These are phyloP conservation scores for Charina bottae DNA, from an alignment of 2,113 vertebrate species.

Conservation along the genomic window DNA sequence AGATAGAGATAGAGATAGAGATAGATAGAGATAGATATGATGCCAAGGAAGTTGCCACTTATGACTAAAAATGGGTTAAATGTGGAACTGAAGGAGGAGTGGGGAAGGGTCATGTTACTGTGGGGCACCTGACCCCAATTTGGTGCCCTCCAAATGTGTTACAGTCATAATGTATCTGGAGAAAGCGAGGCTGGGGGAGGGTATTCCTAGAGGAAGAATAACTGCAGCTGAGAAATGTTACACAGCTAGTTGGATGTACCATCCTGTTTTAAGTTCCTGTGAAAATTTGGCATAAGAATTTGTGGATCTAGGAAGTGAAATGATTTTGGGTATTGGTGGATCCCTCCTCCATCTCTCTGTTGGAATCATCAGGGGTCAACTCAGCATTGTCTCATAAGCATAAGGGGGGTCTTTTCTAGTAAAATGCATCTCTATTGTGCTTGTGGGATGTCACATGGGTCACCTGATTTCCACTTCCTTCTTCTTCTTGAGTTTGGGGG, in stretches of 20 bases:
- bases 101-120: not conserved
- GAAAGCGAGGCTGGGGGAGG: not conserved
- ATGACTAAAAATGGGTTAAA: not conserved
- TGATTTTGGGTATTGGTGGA: not conserved
- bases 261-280: not conserved
- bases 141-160: not conserved
- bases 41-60: not conserved
- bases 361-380: too few relatives aligned
- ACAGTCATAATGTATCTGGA: not conserved
- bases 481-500: too few relatives aligned
- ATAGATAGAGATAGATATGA: too few relatives aligned
- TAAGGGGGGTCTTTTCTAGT: too few relatives aligned
- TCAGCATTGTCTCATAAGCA: too few relatives aligned
- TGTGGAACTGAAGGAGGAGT: not conserved
- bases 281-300: not conserved
- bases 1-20: too few relatives aligned
- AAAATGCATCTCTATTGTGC: too few relatives aligned
- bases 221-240: not conserved
- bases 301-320: not conserved
- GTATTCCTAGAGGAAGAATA: not conserved
- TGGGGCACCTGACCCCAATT: not conserved
- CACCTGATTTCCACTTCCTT: too few relatives aligned
- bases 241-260: not conserved
- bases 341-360: not conserved
- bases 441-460: too few relatives aligned